These are phyloP conservation scores for Drosophila guanche DNA, from an alignment of 1,140 invertebrate genomes.

Conservation along the genomic window DNA sequence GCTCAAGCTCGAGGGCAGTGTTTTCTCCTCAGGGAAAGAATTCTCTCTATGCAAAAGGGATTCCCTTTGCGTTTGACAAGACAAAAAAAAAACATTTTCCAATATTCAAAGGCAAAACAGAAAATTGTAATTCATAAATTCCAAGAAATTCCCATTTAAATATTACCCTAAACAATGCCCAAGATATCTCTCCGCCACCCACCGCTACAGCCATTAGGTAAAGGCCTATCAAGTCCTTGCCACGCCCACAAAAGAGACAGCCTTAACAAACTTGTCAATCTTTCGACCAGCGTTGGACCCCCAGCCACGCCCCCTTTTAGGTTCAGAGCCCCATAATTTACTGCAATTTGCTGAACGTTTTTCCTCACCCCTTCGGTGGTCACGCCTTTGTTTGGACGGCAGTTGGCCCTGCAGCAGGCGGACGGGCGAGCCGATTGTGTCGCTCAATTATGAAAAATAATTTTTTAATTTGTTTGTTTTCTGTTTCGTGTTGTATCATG, in stretches of 20 bases:
- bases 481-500: conserved; percentile 19
- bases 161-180: too few relatives aligned
- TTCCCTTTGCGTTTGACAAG: too few relatives aligned
- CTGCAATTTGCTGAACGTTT: conserved; percentile 68
- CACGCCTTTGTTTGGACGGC: conserved; percentile 40
- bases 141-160: too few relatives aligned
- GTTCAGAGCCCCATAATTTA: conserved; percentile 56
- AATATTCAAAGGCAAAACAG: too few relatives aligned
- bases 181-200: too few relatives aligned
- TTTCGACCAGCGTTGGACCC: conserved; percentile 21
- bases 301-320: conserved; percentile 44
- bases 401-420: conserved; percentile 37
- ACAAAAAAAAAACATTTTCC: too few relatives aligned
- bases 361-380: not conserved
- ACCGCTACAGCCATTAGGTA: conserved; percentile 7
- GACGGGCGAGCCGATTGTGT: not conserved
- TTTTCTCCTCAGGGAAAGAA: too few relatives aligned
- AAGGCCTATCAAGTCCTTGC: conserved; percentile 17
- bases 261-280: conserved; percentile 49
- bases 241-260: conserved; percentile 9
- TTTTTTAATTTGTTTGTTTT: conserved; percentile 73
- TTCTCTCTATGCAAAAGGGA: too few relatives aligned
- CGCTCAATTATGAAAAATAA: conserved; percentile 71
- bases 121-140: too few relatives aligned
- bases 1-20: too few relatives aligned